phyloP scores from a whole-genome alignment of 1,140 invertebrate genomes.

The Drosophila jambulina region DNA sequence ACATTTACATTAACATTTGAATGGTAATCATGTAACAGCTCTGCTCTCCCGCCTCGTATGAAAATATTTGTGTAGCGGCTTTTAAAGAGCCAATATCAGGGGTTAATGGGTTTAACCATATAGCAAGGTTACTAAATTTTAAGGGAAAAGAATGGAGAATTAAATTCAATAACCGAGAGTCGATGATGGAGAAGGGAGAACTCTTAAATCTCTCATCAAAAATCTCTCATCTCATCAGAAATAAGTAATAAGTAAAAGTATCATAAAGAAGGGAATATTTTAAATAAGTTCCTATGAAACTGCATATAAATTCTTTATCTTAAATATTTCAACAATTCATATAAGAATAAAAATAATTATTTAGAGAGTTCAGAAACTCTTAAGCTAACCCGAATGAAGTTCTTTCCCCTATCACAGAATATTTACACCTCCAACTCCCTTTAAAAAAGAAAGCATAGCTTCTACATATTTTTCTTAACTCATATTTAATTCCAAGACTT shows the following conservation, averaged over 20 bases:
- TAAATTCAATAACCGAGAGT: not conserved
- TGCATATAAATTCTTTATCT: not conserved
- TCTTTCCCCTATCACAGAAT: not conserved
- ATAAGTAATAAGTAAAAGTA: no score
- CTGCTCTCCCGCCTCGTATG: slow-evolving; percentile 8
- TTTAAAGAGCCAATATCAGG: not conserved
- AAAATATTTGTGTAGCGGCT: slow-evolving; percentile 21
- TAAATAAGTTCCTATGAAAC: not conserved
- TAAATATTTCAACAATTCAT: not conserved
- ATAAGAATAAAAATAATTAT: not conserved
- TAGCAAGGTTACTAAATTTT: not conserved
- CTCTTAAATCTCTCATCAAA: no score
- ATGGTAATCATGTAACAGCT: slow-evolving; percentile 47
- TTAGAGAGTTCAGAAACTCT: not conserved
- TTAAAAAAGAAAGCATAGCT: not conserved
- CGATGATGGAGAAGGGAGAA: not conserved
- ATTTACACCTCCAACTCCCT: not conserved
- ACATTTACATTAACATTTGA: slow-evolving; percentile 58
- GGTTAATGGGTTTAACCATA: not conserved
- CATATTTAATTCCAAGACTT: not conserved
- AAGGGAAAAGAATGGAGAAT: not conserved
- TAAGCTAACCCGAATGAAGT: not conserved
- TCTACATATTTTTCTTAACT: not conserved
- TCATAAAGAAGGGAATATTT: no score
- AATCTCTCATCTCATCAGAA: no score